Evolutionary conservation across 2,797 vertebrate species (phyloP), one percentile per base, ranked within the genome.

Genomic region (Denticeps clupeoides): DNA sequence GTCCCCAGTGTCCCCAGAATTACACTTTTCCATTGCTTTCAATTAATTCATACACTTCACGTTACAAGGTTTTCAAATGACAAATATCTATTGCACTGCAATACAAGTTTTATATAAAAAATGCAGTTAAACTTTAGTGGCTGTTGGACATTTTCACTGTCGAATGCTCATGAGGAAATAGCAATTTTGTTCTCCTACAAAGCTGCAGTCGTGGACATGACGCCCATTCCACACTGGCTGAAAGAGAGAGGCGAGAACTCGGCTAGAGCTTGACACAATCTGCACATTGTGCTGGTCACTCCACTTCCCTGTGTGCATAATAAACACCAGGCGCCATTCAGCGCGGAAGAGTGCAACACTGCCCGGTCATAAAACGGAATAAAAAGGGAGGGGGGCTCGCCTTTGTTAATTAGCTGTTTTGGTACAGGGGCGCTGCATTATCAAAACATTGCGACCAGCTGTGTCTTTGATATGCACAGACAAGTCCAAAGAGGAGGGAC

Each of bases 371-470:
- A 85, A 84, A 84, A 82, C 72, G 72, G 72, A 69, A 66, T 81
- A 67, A 81, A 66, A 69, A 72, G 62, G 63, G 58, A 58, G 55
- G 65, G 53, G 59, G 72, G 69, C 53, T 59, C 69, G 65, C 76
- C 80, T 81, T 87, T 82, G 82, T 84, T 86, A 89, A 90, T 90
- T 84, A 87, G 87, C 81, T 85, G 82, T 87, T 89, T 86, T 88
- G 80, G 83, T 82, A 85, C 69, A 67, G 70, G 72, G 76, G n/a
- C 70, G 75, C 74, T 69, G 74, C 81, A 81, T 86, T 88, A 89
- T 83, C 77, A 86, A 89, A 88, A 89, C 84, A 85, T 70, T 72
- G 70, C 81, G 78, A 87, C 89, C 87, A 85, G 83, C 89, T 85
- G 88, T 84, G 88, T 81, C 84, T 92, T 91, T 93, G 81, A 89